Evolutionary conservation across 2,113 vertebrate genomes (phyloP).

Genomic region (Megalops atlanticus): DNA sequence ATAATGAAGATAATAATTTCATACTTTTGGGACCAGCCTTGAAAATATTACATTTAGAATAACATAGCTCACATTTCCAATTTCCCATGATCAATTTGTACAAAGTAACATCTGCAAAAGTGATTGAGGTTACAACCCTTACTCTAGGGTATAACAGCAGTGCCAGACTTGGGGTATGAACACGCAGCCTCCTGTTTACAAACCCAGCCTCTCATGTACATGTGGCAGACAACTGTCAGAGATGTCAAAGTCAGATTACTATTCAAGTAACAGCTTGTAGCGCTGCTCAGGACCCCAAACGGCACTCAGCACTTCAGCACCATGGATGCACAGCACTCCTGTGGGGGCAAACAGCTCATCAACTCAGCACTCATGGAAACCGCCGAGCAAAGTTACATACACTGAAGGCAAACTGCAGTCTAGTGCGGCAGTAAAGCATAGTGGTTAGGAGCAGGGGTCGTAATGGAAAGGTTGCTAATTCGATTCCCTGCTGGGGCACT

Average conservation of each 20-base stretch:
- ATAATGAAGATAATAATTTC: too few relatives aligned
- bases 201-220: neutral
- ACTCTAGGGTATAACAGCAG: too few relatives aligned
- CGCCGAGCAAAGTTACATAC: neutral
- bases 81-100: too few relatives aligned
- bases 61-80: too few relatives aligned
- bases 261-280: neutral
- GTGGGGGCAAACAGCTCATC: neutral
- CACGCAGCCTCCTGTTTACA: neutral
- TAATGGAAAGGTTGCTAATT: too few relatives aligned
- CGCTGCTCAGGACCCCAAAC: neutral
- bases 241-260: neutral
- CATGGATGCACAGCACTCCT: neutral
- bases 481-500: too few relatives aligned
- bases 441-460: neutral
- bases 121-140: too few relatives aligned
- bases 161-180: neutral
- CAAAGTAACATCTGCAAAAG: too few relatives aligned
- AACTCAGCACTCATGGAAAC: neutral
- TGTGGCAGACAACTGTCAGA: neutral
- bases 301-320: neutral
- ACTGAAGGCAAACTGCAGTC: neutral
- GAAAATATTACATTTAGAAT: neutral
- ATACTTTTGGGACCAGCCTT: neutral
- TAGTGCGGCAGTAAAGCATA: neutral